Evolutionary conservation across 2,888 invertebrate species (phyloP).

Genomic region (Platycheirus rosarum): DNA sequence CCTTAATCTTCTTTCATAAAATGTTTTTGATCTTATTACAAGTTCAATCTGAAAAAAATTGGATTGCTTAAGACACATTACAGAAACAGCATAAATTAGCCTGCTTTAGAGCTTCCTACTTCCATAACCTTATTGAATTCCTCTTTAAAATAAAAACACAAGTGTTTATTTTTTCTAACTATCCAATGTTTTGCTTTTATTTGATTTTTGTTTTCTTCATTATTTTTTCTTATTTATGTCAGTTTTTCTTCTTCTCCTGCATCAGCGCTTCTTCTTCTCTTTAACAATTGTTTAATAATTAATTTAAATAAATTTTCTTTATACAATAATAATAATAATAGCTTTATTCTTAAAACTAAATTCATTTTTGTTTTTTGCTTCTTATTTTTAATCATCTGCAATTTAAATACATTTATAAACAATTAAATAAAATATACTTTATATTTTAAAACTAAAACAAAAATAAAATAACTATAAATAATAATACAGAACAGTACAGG

Average conservation of each 20-base stretch:
- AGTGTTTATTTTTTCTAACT: constrained; percentile 65
- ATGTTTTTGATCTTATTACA: no score
- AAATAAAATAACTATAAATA: constrained; percentile 69
- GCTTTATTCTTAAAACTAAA: constrained; percentile 68
- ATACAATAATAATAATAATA: constrained; percentile 63
- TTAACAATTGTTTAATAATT: constrained; percentile 72
- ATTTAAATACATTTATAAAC: constrained; percentile 74
- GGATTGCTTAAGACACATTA: no score
- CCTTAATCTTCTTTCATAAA: no score
- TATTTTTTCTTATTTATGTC: constrained; percentile 34
- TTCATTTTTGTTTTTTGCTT: constrained; percentile 44
- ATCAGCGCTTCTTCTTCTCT: constrained; percentile 40
- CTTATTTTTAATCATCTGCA: constrained; percentile 38
- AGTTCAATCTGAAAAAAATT: no score
- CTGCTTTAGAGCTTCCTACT: no score
- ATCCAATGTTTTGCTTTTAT: constrained; percentile 73
- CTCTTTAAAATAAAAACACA: constrained; percentile 66
- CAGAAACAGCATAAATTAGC: no score
- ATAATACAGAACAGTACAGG: constrained; percentile 72
- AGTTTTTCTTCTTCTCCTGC: constrained; percentile 23
- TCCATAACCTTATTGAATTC: background rate
- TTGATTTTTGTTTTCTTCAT: constrained; percentile 62
- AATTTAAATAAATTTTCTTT: constrained; percentile 73
- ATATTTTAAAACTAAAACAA: constrained; percentile 18
- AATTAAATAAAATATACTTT: constrained; percentile 59